Evolutionary conservation across 2,113 vertebrate genomes (phyloP), one percentile per base, ranked within the genome.

Genomic region (Malurus alboscapulatus): DNA sequence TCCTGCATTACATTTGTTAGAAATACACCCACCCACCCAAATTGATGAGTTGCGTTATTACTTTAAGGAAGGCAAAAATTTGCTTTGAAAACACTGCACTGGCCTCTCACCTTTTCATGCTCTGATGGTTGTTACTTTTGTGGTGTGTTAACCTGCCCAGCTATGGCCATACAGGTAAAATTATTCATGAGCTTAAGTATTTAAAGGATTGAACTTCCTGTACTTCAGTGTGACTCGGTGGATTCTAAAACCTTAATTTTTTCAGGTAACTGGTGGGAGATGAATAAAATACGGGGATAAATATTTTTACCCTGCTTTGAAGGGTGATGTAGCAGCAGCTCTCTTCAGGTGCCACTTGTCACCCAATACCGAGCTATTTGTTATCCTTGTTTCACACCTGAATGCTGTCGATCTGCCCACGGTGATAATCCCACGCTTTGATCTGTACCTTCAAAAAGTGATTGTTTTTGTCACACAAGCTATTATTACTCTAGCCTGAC

Each of bases 351-450:
- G 40, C 38, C 76, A 36, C 6, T 53, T 81, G 88, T 92, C 80
- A 82, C 66, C 65, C 36, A 42, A 21, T 57, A 50, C 83, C 9
- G 4, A 69, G 54, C 47, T 73, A 2, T 29, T 71, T 63, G 42
- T 79, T 76, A 21, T 20, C 32, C 30, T n/a, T 32, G 34, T 65
- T 78, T 93, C 59, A 75, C 77, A 88, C 40, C 75, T 71, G 27
- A 92, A 17, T 45, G 66, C 34, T 87, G 68, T 36, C 11, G 12
- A 14, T 82, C 84, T 92, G 63, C 68, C 66, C 53, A 5, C 38
- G 4, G 67, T 45, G 30, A 27, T 95, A 95, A 86, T 94, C 83
- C 88, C 78, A 16, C 6, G 0, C 89, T 97, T 94, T 95, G 85
- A 95, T 96, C 75, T 85, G 36, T 71, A 17, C 47, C 54, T 90